Evolutionary conservation across 2,113 vertebrate species (phyloP).

Genomic region (Gasterosteus aculeatus): DNA sequence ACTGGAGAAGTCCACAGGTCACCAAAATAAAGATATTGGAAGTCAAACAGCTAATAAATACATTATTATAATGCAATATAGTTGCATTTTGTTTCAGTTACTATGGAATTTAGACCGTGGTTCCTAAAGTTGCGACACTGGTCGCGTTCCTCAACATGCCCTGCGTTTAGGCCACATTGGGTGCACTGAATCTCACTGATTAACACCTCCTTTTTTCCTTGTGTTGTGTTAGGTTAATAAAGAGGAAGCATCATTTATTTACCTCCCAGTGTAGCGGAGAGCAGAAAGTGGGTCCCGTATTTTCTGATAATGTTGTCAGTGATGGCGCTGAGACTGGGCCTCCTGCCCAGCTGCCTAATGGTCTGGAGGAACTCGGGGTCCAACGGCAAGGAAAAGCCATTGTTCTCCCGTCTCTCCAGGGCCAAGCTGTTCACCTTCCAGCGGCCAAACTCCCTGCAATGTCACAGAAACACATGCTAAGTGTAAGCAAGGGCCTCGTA

Average conservation of each 20-base stretch:
- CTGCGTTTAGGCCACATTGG: not conserved
- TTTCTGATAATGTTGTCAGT: slow-evolving; percentile 85
- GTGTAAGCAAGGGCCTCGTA: slow-evolving; percentile 28
- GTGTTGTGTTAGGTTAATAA: not conserved
- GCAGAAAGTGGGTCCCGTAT: slow-evolving; percentile 86
- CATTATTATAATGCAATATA: too few relatives aligned
- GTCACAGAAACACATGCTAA: slow-evolving; percentile 55
- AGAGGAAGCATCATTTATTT: slow-evolving; percentile 36
- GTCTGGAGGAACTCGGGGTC: slow-evolving; percentile 85
- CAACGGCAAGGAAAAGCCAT: slow-evolving; percentile 82
- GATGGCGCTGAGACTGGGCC: slow-evolving; percentile 80
- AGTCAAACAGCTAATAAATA: not conserved
- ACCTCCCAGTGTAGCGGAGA: slow-evolving; percentile 86
- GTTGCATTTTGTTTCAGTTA: not conserved
- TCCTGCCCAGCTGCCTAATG: slow-evolving; percentile 84
- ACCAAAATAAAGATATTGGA: not conserved
- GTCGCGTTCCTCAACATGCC: not conserved
- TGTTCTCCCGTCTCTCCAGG: slow-evolving; percentile 84
- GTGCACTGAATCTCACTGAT: not conserved
- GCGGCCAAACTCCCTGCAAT: slow-evolving; percentile 86
- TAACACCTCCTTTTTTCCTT: not conserved
- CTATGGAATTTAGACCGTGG: not conserved
- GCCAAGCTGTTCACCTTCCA: slow-evolving; percentile 88
- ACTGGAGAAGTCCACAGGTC: not conserved
- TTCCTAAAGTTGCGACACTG: not conserved